A percentile compares a stretch with the other conserved stretches of the same genome.
phyloP scores from a whole-genome alignment of 2,113 vertebrate genomes.

The Nothobranchius kuhntae region DNA sequence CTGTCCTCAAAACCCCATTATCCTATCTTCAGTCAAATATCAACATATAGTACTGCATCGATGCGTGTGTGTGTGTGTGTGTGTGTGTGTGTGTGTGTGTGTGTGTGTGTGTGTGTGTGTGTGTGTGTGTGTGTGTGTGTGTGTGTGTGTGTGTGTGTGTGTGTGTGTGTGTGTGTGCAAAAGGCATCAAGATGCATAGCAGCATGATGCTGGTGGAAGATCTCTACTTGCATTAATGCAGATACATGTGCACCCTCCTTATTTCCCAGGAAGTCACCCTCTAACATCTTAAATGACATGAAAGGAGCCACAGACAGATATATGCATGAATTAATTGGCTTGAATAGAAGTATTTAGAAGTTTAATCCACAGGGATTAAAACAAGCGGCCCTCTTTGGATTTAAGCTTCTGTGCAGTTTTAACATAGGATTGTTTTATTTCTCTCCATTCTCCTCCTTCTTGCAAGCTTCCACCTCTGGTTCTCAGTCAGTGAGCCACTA shows the following conservation, averaged over 20 bases:
- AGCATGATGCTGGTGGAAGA: conserved; percentile 53
- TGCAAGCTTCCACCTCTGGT: conserved; percentile 65
- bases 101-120: not conserved
- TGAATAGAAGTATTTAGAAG: conserved; percentile 80
- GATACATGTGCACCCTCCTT: conserved; percentile 59
- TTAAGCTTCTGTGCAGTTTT: conserved; percentile 69
- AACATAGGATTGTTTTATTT: conserved; percentile 73
- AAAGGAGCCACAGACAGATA: conserved; percentile 75
- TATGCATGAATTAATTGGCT: conserved; percentile 83
- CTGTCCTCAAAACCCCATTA: conserved; percentile 46
- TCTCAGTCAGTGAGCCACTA: conserved; percentile 65
- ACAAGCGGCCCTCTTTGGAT: conserved; percentile 71
- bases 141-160: not conserved
- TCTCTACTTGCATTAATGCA: conserved; percentile 73
- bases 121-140: conserved; percentile 28
- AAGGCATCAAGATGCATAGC: conserved; percentile 53
- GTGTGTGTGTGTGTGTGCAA: conserved; percentile 8
- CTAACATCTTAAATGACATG: conserved; percentile 73
- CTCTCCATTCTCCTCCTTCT: conserved; percentile 57
- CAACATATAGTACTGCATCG: conserved; percentile 65
- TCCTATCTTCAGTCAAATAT: conserved; percentile 57
- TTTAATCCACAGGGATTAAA: conserved; percentile 78
- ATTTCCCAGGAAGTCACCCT: conserved; percentile 75
- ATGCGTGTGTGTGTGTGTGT: too few relatives aligned
- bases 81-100: too few relatives aligned